phyloP scores from a whole-genome alignment of 64 coral and sea anemone species.

The Cladopsammia gracilis region DNA sequence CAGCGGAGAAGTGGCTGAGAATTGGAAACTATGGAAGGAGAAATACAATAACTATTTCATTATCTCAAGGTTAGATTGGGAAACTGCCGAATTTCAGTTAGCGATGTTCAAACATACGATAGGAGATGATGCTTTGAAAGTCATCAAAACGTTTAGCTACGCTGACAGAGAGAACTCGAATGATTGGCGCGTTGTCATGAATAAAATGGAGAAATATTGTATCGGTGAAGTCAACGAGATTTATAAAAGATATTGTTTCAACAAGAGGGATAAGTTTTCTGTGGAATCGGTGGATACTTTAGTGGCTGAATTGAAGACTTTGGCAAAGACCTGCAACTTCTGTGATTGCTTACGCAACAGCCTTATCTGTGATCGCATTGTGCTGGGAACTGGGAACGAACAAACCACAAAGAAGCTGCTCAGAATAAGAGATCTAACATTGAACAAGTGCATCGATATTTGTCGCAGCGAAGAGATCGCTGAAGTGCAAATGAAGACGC shows the following conservation, averaged over 20 bases:
- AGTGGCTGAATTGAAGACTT: conserved; percentile 25
- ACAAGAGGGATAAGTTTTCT: conserved; percentile 22
- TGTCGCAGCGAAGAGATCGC: no score
- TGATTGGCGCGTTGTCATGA: conserved; percentile 25
- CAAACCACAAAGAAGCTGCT: no score
- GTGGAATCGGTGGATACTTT: conserved; percentile 52
- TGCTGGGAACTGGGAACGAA: neutral
- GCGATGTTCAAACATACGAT: conserved; percentile 24
- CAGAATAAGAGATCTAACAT: no score
- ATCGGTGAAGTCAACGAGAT: conserved; percentile 59
- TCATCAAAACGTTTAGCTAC: conserved; percentile 26
- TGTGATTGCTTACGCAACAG: conserved; percentile 53
- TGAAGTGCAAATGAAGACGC: no score
- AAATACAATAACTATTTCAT: conserved; percentile 45
- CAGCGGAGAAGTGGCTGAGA: conserved; percentile 19
- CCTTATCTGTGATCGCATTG: neutral
- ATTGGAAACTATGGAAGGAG: conserved; percentile 48
- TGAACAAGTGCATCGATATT: no score
- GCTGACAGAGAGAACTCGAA: neutral
- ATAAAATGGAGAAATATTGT: conserved; percentile 32
- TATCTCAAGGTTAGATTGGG: conserved; percentile 1
- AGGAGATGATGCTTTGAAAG: conserved; percentile 27
- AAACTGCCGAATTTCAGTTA: conserved; percentile 16
- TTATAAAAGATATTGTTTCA: conserved; percentile 68
- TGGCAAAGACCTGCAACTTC: conserved; percentile 77